phyloP scores from a whole-genome alignment of 2,113 vertebrate species.

The Gymnogyps californianus region DNA sequence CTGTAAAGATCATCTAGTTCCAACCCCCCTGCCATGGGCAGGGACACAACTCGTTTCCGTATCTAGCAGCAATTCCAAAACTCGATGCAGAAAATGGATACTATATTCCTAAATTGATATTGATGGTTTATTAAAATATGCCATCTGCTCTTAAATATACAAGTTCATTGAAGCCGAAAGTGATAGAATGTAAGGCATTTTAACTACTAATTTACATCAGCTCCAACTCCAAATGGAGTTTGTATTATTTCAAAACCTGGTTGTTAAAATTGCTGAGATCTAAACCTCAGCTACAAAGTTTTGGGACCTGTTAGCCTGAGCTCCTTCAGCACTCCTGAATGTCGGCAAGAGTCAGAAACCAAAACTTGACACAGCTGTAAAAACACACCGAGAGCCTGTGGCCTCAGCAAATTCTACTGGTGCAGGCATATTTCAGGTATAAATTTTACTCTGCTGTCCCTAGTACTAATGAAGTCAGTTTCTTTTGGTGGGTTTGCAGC shows the following conservation, averaged over 20 bases:
- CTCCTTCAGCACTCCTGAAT: constrained; percentile 74
- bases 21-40: no score
- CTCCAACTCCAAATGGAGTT: constrained; percentile 66
- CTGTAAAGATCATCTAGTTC: no score
- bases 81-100: constrained; percentile 35
- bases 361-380: constrained; percentile 85
- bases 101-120: constrained; percentile 57
- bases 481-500: constrained; percentile 77
- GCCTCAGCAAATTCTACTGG: constrained; percentile 76
- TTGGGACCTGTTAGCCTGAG: constrained; percentile 76
- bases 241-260: constrained; percentile 77
- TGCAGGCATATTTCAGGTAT: constrained; percentile 80
- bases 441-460: constrained; percentile 78
- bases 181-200: constrained; percentile 18
- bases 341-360: constrained; percentile 76
- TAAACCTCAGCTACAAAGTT: constrained; percentile 74
- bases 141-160: constrained; percentile 29
- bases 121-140: constrained; percentile 49
- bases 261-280: constrained; percentile 79
- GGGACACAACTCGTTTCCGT: neutral
- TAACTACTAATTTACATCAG: constrained; percentile 64
- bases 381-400: constrained; percentile 79
- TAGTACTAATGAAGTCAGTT: constrained; percentile 79
- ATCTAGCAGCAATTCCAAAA: neutral
- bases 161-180: constrained; percentile 51